phyloP scores from a whole-genome alignment of 2,888 invertebrate species.

The Brenthis hecate region DNA sequence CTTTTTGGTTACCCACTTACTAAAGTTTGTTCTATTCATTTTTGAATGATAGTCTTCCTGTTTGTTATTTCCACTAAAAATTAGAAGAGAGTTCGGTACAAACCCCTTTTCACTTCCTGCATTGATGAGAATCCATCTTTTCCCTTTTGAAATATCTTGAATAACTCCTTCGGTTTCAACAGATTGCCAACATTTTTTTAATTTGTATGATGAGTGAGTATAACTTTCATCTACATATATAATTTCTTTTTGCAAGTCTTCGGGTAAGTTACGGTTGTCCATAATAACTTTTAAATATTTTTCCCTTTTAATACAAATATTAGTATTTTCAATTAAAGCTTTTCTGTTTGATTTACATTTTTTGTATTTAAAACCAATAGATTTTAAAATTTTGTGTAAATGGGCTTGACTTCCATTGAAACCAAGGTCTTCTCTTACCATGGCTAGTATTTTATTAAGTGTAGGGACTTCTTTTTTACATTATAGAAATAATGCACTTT shows the following conservation, averaged over 20 bases:
- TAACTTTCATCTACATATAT: too few species aligned
- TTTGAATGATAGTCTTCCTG: constrained; percentile 42
- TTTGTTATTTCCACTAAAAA: constrained; percentile 41
- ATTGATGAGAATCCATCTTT: constrained; percentile 40
- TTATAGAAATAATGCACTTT: constrained; percentile 1
- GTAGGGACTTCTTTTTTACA: constrained; percentile 25
- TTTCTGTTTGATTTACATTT: constrained; percentile 30
- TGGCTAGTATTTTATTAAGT: constrained; percentile 26
- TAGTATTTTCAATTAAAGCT: constrained; percentile 30
- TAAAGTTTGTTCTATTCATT: constrained; percentile 42
- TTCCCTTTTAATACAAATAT: constrained; percentile 30
- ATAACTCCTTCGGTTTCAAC: neutral
- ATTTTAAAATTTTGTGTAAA: constrained; percentile 26
- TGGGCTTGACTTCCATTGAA: constrained; percentile 32
- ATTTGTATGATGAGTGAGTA: too few species aligned
- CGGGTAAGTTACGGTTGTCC: constrained; percentile 29
- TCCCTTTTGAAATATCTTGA: too few species aligned
- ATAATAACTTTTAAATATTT: too few species aligned
- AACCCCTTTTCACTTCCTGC: constrained; percentile 43
- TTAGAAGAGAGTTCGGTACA: constrained; percentile 40
- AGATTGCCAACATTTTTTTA: too few species aligned
- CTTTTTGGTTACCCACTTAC: constrained; percentile 25
- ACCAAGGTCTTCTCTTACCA: constrained; percentile 29
- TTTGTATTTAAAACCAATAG: constrained; percentile 32
- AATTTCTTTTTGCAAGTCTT: constrained; percentile 35